Evolutionary conservation across 2,888 invertebrate genomes (phyloP).

Genomic region (Latheticus oryzae): DNA sequence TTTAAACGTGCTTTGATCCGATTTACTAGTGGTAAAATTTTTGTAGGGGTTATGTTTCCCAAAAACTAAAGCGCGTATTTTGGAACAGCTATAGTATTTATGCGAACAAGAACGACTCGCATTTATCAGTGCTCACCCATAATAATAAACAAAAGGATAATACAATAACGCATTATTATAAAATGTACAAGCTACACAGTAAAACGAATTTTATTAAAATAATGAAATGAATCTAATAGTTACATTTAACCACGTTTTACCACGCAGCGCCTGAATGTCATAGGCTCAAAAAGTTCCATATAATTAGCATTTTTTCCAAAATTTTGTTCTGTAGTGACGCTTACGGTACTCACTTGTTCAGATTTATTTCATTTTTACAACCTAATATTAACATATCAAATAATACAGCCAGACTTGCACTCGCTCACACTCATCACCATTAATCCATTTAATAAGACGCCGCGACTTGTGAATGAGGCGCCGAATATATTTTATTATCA

Average conservation of each 20-base stretch:
- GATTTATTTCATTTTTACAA: constrained; percentile 50
- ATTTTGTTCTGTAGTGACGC: constrained; percentile 44
- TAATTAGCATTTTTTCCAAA: constrained; percentile 15
- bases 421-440: constrained; percentile 53
- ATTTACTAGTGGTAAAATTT: constrained; percentile 36
- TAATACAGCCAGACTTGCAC: constrained; percentile 64
- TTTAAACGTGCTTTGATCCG: constrained; percentile 24
- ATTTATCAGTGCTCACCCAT: constrained; percentile 43
- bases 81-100: constrained; percentile 14
- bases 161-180: constrained; percentile 54
- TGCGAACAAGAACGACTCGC: constrained; percentile 33
- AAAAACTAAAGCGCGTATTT: constrained; percentile 30
- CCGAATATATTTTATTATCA: constrained; percentile 45
- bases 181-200: constrained; percentile 50
- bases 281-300: constrained; percentile 41
- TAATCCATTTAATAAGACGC: constrained; percentile 39
- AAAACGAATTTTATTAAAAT: constrained; percentile 48
- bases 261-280: constrained; percentile 41
- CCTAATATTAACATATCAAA: constrained; percentile 57
- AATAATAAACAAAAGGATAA: constrained; percentile 40
- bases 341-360: constrained; percentile 52
- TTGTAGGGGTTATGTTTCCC: constrained; percentile 13
- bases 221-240: constrained; percentile 40
- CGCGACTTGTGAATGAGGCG: constrained; percentile 52
- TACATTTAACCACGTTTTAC: constrained; percentile 45